A percentile compares a stretch with the other conserved stretches of the same genome.
Evolutionary conservation across 1,140 invertebrate species (phyloP).

Genomic region (Bradynema listronoti): DNA sequence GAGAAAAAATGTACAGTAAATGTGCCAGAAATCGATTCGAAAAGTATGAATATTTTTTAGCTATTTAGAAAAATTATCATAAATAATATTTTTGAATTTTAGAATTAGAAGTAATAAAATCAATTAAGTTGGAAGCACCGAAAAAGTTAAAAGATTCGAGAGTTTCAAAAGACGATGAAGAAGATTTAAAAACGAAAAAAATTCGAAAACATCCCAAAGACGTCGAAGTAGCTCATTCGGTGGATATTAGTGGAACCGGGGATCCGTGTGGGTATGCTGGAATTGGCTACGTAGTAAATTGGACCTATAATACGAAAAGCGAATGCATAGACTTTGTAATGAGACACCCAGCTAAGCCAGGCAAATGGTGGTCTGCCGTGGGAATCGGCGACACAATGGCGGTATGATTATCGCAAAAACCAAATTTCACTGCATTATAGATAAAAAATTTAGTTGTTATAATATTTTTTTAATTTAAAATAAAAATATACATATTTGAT

Average conservation of each 20-base stretch:
- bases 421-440: background rate
- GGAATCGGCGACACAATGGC: constrained; percentile 49
- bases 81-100: too few species aligned
- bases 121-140: too few species aligned
- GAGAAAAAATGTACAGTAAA: constrained; percentile 27
- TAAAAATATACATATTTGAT: too few species aligned
- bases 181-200: too few species aligned
- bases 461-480: too few species aligned
- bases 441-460: background rate
- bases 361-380: constrained; percentile 53
- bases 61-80: background rate
- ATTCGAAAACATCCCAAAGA: background rate
- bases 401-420: constrained; percentile 15
- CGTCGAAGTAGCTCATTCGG: constrained; percentile 32
- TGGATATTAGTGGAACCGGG: constrained; percentile 40
- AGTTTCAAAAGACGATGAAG: too few species aligned
- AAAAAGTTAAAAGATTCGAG: too few species aligned
- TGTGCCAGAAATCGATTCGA: constrained; percentile 8
- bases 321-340: constrained; percentile 41
- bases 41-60: background rate
- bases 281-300: constrained; percentile 33
- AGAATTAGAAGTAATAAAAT: too few species aligned
- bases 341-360: constrained; percentile 38
- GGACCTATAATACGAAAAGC: constrained; percentile 32
- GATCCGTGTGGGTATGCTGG: constrained; percentile 41